These are phyloP conservation scores for Matsumurasca onukii DNA, from an alignment of 1,140 invertebrate species.

Conservation along the genomic window DNA sequence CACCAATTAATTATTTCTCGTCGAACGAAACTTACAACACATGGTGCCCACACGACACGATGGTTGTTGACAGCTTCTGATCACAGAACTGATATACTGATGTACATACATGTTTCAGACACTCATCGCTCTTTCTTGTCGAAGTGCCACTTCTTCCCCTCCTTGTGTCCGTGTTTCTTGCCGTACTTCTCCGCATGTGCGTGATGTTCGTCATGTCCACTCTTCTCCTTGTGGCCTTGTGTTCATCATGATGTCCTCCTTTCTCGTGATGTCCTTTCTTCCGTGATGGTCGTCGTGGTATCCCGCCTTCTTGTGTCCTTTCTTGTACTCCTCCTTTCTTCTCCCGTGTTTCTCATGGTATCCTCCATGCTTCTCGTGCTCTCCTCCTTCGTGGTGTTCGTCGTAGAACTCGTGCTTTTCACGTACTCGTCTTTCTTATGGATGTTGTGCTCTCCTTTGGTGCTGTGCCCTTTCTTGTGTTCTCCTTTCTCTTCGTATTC, in stretches of 20 bases:
- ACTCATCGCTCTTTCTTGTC: slow-evolving; percentile 28
- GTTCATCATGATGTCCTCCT: slow-evolving; percentile 55
- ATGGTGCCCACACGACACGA: too few relatives aligned
- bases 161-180: slow-evolving; percentile 51
- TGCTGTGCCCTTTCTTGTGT: slow-evolving; percentile 68
- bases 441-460: slow-evolving; percentile 68
- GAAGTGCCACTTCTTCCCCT: slow-evolving; percentile 54
- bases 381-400: slow-evolving; percentile 63
- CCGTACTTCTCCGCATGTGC: slow-evolving; percentile 50
- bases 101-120: too few relatives aligned
- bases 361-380: slow-evolving; percentile 63
- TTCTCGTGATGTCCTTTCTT: slow-evolving; percentile 57
- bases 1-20: too few relatives aligned
- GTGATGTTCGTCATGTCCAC: slow-evolving; percentile 57
- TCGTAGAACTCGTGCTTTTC: slow-evolving; percentile 73
- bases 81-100: too few relatives aligned
- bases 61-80: too few relatives aligned
- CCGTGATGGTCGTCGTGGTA: slow-evolving; percentile 57
- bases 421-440: slow-evolving; percentile 74
- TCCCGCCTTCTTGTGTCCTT: slow-evolving; percentile 51
- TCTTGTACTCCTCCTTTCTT: slow-evolving; percentile 53
- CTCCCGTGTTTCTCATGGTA: slow-evolving; percentile 57
- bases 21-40: too few relatives aligned
- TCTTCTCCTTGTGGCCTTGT: slow-evolving; percentile 55
- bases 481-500: slow-evolving; percentile 61